Conservation (phyloP, 2,888 invertebrate genomes). For the Hemaris fuciformis region DNA sequence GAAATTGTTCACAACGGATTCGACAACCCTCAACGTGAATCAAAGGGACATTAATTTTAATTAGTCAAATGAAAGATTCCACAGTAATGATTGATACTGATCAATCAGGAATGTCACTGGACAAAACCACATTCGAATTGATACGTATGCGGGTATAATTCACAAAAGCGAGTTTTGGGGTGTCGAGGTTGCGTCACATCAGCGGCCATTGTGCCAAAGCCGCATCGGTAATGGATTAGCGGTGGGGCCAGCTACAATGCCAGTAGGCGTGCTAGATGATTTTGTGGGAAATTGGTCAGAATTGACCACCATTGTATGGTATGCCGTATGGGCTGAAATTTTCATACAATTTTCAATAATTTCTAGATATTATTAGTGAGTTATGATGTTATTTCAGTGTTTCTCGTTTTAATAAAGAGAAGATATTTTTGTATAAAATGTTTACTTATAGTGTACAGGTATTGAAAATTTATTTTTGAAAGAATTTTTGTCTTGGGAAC, state of each 20-base stretch:
- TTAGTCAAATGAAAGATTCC: neutral
- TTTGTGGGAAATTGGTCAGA: slow-evolving; percentile 1
- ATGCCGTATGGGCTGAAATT: too few relatives aligned
- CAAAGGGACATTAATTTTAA: neutral
- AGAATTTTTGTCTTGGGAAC: too few relatives aligned
- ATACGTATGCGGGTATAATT: neutral
- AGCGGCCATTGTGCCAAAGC: slow-evolving; percentile 64
- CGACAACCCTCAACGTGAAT: neutral
- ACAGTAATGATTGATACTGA: neutral
- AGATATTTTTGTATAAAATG: too few relatives aligned
- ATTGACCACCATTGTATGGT: neutral
- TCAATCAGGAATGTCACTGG: too few relatives aligned
- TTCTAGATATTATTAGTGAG: neutral
- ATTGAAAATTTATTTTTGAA: too few relatives aligned
- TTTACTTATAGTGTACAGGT: too few relatives aligned
- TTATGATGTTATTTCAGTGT: neutral
- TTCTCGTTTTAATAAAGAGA: too few relatives aligned
- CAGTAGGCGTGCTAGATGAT: slow-evolving; percentile 16
- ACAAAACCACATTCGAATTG: neutral
- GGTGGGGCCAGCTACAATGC: slow-evolving; percentile 43
- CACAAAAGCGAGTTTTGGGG: slow-evolving; percentile 32
- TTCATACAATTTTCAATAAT: neutral
- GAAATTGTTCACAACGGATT: too few relatives aligned
- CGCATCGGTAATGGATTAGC: slow-evolving; percentile 74
- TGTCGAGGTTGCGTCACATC: slow-evolving; percentile 36